Percentiles rank a stretch among this genome's conserved stretches.
phyloP scores from a whole-genome alignment of 2,113 vertebrate genomes.

The Microtus montanus region DNA sequence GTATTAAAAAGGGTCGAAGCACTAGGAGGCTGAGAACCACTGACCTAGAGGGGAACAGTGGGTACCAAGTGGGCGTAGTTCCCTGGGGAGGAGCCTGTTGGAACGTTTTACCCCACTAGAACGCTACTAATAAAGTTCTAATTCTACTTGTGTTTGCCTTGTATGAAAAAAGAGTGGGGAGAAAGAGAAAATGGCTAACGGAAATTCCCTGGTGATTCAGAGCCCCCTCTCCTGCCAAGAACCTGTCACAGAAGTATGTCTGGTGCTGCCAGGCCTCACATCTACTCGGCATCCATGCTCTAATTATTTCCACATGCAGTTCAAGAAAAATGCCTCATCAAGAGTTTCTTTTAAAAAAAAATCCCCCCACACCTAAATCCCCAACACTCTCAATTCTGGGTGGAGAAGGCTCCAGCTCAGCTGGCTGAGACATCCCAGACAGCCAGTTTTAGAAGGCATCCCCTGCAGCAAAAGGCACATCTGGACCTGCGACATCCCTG shows the following conservation, averaged over 20 bases:
- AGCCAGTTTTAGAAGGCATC: not conserved
- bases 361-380: conserved; percentile 32
- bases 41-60: not conserved
- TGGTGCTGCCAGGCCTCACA: conserved; percentile 71
- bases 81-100: conserved; percentile 40
- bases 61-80: not conserved
- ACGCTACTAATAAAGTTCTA: conserved; percentile 59
- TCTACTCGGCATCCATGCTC: conserved; percentile 73
- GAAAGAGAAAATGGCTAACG: conserved; percentile 53
- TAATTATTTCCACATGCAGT: conserved; percentile 81
- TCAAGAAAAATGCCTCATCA: conserved; percentile 69
- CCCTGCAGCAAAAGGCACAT: not conserved
- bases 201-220: conserved; percentile 78
- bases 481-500: not conserved
- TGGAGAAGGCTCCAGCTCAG: not conserved
- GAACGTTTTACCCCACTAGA: conserved; percentile 38
- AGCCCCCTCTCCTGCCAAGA: conserved; percentile 75
- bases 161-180: conserved; percentile 14
- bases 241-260: conserved; percentile 80
- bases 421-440: not conserved
- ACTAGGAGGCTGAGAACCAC: not conserved
- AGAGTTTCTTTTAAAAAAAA: not conserved
- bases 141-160: conserved; percentile 62
- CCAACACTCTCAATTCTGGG: conserved; percentile 19
- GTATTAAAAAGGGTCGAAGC: not conserved